Percentiles rank a stretch among this genome's conserved stretches.
These are phyloP conservation scores for Neotragus moschatus DNA, from an alignment of 2,113 vertebrate species.

Conservation along the genomic window DNA sequence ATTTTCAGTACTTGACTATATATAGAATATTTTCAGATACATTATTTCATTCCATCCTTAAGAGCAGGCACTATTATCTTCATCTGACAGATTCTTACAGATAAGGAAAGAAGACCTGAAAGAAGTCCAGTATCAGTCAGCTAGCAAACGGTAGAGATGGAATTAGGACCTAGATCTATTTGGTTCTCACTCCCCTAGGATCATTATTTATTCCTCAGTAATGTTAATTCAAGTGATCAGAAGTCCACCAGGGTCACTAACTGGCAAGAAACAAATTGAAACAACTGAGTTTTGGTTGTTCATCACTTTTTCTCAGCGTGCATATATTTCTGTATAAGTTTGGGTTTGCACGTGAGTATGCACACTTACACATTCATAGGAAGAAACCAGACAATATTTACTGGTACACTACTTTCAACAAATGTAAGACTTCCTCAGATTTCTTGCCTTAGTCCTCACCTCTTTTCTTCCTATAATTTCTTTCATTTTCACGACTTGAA, in stretches of 20 bases:
- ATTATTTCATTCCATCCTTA: background rate
- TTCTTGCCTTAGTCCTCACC: background rate
- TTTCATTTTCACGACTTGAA: background rate
- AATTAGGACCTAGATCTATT: background rate
- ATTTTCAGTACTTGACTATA: background rate
- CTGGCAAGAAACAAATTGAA: background rate
- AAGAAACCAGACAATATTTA: background rate
- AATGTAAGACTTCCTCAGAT: background rate
- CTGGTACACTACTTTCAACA: background rate
- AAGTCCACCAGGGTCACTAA: background rate
- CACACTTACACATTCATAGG: background rate
- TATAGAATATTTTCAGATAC: background rate
- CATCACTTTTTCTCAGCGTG: background rate
- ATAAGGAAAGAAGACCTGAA: conserved; percentile 11
- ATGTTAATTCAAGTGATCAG: background rate
- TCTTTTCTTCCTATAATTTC: background rate
- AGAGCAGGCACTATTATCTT: background rate
- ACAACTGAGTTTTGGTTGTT: background rate
- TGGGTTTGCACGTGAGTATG: background rate
- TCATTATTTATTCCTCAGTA: background rate
- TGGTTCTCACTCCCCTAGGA: background rate
- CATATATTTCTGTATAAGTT: background rate
- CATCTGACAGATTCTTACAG: background rate
- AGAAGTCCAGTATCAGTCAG: background rate
- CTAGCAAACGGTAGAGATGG: background rate